phyloP scores from a whole-genome alignment of 2,888 invertebrate species.

The Pristionchus mayeri region DNA sequence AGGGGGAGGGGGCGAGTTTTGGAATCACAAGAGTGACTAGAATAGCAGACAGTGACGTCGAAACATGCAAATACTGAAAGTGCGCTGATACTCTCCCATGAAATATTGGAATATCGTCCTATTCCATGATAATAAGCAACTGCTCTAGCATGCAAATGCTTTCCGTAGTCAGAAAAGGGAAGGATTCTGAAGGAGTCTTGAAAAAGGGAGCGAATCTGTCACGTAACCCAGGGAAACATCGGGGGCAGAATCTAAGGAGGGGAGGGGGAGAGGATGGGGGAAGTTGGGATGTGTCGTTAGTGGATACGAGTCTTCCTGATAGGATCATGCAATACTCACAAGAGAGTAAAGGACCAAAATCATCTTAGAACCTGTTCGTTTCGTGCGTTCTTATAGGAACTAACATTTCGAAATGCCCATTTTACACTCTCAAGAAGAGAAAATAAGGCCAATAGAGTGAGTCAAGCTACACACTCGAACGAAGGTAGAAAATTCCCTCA shows the following conservation, averaged over 20 bases:
- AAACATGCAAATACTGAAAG: too few species aligned
- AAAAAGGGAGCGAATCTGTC: background rate
- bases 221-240: slow-evolving; percentile 15
- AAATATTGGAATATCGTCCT: too few species aligned
- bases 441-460: background rate
- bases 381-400: too few species aligned
- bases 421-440: too few species aligned
- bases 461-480: too few species aligned
- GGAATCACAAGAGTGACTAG: too few species aligned
- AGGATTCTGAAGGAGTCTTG: background rate
- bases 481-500: background rate
- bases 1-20: too few species aligned
- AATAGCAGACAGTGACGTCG: too few species aligned
- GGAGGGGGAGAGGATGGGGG: background rate
- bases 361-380: too few species aligned
- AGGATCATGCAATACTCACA: background rate
- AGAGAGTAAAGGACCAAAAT: background rate
- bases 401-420: too few species aligned
- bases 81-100: too few species aligned
- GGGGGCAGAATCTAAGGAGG: background rate
- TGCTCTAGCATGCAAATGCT: background rate
- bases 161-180: background rate
- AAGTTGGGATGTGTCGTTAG: background rate
- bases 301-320: background rate
- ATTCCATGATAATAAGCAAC: too few species aligned